phyloP scores from a whole-genome alignment of 2,888 invertebrate species.

The Drosophila falleni region DNA sequence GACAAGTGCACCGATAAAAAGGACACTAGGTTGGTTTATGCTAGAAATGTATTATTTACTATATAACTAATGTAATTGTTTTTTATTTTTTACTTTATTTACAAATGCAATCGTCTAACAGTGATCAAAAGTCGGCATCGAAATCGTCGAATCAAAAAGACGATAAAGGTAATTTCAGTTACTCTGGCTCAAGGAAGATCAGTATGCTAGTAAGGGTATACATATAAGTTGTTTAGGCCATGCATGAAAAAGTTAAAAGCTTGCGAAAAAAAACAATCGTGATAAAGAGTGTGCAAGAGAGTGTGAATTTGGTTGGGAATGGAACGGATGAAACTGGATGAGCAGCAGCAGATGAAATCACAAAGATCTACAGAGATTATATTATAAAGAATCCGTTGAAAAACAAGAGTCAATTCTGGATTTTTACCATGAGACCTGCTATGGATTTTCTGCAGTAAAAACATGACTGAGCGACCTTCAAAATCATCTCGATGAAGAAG shows the following conservation, averaged over 20 bases:
- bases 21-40: conserved; percentile 86
- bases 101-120: conserved; percentile 17
- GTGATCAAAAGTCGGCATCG: conserved; percentile 77
- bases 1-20: conserved; percentile 86
- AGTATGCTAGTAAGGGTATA: conserved; percentile 52
- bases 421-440: neutral
- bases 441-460: neutral
- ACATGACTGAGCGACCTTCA: neutral
- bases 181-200: conserved; percentile 50
- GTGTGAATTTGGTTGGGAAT: conserved; percentile 80
- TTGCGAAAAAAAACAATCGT: conserved; percentile 38
- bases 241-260: conserved; percentile 49
- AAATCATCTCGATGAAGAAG: neutral
- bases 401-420: neutral
- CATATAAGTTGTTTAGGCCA: conserved; percentile 42
- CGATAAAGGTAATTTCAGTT: conserved; percentile 85
- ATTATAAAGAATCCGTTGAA: neutral
- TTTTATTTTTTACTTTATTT: conserved; percentile 17
- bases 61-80: conserved; percentile 10
- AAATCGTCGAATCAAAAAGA: conserved; percentile 83
- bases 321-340: conserved; percentile 26
- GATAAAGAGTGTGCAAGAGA: conserved; percentile 61
- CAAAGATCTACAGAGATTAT: neutral
- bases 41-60: no score
- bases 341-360: neutral